phyloP scores from a whole-genome alignment of 2,797 vertebrate species.

The Pseudopleuronectes americanus region DNA sequence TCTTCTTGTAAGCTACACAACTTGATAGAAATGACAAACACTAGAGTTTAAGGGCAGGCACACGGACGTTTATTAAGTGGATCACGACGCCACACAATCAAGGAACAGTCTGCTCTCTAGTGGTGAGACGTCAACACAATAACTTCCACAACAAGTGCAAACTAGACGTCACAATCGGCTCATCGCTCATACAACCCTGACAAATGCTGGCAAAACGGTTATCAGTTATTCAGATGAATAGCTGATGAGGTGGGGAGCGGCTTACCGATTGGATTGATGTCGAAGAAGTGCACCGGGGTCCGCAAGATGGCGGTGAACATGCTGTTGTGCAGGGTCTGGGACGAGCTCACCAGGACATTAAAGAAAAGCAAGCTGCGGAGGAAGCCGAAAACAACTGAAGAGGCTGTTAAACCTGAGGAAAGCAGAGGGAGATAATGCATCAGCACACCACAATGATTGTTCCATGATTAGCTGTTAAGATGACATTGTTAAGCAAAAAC shows the following conservation, averaged over 20 bases:
- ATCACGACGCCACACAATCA: conserved; percentile 53
- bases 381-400: conserved; percentile 88
- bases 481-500: conserved; percentile 29
- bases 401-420: conserved; percentile 87
- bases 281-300: conserved; percentile 73
- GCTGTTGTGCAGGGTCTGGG: conserved; percentile 86
- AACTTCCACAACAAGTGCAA: conserved; percentile 5
- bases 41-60: conserved; percentile 16
- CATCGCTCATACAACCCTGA: conserved; percentile 4
- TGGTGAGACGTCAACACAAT: conserved; percentile 63
- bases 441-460: conserved; percentile 18
- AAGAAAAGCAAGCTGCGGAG: conserved; percentile 88
- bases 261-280: conserved; percentile 80
- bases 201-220: neutral
- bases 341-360: conserved; percentile 88
- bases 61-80: conserved; percentile 22
- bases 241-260: neutral
- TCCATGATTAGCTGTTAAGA: conserved; percentile 45
- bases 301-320: conserved; percentile 79
- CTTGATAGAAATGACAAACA: conserved; percentile 23
- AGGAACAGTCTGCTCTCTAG: conserved; percentile 82
- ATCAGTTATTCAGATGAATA: conserved; percentile 4
- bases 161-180: conserved; percentile 7
- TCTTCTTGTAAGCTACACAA: conserved; percentile 9
- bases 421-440: conserved; percentile 37